Evolutionary conservation across 2,113 vertebrate genomes (phyloP), one percentile per base, ranked within the genome.

Genomic region (Ranitomeya imitator): DNA sequence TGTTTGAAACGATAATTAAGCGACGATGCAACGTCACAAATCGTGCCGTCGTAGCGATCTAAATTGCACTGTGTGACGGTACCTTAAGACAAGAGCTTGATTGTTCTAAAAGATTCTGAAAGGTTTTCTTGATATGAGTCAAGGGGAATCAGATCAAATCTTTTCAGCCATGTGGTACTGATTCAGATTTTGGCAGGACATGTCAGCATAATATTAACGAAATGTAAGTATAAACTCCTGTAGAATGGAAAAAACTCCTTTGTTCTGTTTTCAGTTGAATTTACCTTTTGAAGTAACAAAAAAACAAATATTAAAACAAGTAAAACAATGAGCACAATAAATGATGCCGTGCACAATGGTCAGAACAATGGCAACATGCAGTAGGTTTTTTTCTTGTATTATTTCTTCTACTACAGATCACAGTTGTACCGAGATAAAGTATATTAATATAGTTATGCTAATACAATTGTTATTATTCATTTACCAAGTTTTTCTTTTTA

Each of bases 81-180:
- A n/a, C n/a, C n/a, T n/a, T n/a, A n/a, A 71, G 67, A 71, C 69
- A 73, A 73, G 73, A 79, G 59, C 61, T 79, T 63, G n/a, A 23
- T 19, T 86, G 84, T 77, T 76, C 69, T 57, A 61, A 69, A 85
- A 23, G 59, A 55, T 59, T 85, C 60, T 79, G 59, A 74, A 10
- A 88, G 55, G 60, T 83, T 76, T 61, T 83, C 67, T 83, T 88
- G 54, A 88, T 88, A 57, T 88, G 80, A 88, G 79, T 88, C 80
- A 88, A 83, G 57, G 9, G 16, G 73, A 83, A 76, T 88, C 80
- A 83, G 69, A 88, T 76, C 78, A 63, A 69, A 83, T 83, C 71
- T 23, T 69, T 61, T 88, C 86, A 59, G 23, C 86, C 86, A 88
- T 88, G 79, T 88, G 86, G 86, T 60, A 76, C 26, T 88, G 31